These are phyloP conservation scores for Agrotis ipsilon DNA, from an alignment of 2,888 invertebrate genomes.

Conservation along the genomic window DNA sequence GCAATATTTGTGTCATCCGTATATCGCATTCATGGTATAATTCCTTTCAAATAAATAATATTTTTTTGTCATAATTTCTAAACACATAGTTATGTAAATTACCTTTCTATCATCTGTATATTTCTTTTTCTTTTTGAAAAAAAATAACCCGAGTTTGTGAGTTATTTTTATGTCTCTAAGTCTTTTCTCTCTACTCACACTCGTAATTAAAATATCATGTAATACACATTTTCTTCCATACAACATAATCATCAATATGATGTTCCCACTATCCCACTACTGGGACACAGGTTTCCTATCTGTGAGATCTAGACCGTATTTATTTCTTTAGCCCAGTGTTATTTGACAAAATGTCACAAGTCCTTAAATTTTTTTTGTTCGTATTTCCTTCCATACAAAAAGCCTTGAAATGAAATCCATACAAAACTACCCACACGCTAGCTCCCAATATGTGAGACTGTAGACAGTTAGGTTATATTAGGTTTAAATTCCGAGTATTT, in stretches of 20 bases:
- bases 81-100: too few species aligned
- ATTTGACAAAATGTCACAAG: background rate
- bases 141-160: too few species aligned
- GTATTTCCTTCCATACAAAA: background rate
- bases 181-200: too few species aligned
- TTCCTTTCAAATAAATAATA: too few species aligned
- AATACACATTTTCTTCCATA: background rate
- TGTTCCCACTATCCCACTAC: background rate
- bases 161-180: too few species aligned
- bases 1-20: constrained; percentile 19
- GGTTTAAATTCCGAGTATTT: constrained; percentile 70
- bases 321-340: too few species aligned
- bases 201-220: background rate
- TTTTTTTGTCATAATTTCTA: too few species aligned
- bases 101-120: too few species aligned
- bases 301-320: too few species aligned
- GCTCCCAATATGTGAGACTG: constrained; percentile 65
- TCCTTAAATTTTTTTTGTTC: background rate
- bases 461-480: constrained; percentile 70
- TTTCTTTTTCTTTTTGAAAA: too few species aligned
- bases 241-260: background rate
- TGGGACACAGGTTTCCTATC: background rate
- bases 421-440: constrained; percentile 25
- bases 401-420: constrained; percentile 22
- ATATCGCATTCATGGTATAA: constrained; percentile 3